A percentile compares a stretch with the other conserved stretches of the same genome.
Conservation (phyloP, 2,888 invertebrate species). For the Heterodera filipjevi region DNA sequence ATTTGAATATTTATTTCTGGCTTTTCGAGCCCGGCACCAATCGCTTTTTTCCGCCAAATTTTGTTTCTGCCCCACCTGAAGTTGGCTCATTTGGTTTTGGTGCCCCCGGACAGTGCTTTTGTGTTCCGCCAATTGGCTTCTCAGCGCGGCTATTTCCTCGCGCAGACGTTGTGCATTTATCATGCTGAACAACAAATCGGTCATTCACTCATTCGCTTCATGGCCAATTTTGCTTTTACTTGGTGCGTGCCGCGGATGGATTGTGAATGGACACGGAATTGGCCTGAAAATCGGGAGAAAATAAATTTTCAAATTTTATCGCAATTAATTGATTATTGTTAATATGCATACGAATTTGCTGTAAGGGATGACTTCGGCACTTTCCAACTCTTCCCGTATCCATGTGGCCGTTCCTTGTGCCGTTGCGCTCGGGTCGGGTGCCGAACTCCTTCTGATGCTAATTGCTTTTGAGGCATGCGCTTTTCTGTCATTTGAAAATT, state of each 20-base stretch:
- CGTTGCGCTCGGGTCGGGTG: conserved; percentile 36
- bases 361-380: conserved; percentile 44
- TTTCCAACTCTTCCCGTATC: conserved; percentile 46
- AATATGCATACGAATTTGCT: conserved; percentile 31
- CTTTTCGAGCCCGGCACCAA: too few species aligned
- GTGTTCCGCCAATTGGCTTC: conserved; percentile 53
- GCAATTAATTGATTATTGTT: too few species aligned
- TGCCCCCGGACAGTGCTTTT: conserved; percentile 55
- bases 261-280: neutral
- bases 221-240: neutral
- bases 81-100: conserved; percentile 52
- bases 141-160: conserved; percentile 52
- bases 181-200: neutral
- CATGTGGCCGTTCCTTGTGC: conserved; percentile 35
- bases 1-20: too few species aligned
- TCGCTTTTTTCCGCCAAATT: too few species aligned
- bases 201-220: too few species aligned
- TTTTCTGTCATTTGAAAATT: neutral
- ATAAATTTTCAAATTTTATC: neutral
- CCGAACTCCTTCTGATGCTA: conserved; percentile 39
- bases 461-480: neutral
- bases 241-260: neutral
- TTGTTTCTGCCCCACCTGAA: conserved; percentile 42
- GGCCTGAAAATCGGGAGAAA: neutral
- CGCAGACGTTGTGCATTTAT: conserved; percentile 31